Percentiles rank a stretch among this genome's conserved stretches.
These are phyloP conservation scores for Temnothorax nylanderi DNA, from an alignment of 1,140 invertebrate species.

Conservation along the genomic window DNA sequence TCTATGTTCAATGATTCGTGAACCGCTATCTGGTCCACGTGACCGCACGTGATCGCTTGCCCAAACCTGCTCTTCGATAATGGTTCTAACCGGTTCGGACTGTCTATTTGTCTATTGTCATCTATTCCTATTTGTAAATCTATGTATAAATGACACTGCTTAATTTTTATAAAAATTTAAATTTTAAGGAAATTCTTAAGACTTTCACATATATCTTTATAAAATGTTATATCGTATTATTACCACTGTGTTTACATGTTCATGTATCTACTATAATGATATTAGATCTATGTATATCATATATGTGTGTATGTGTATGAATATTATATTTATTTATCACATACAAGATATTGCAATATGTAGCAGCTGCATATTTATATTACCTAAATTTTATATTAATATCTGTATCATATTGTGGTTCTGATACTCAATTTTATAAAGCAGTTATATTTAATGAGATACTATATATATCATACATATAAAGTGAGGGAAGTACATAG, in stretches of 20 bases:
- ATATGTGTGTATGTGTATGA: background rate
- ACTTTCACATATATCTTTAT: background rate
- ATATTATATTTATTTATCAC: background rate
- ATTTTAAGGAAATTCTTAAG: background rate
- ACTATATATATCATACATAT: background rate
- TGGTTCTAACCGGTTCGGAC: conserved; percentile 55
- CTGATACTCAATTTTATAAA: conserved; percentile 7
- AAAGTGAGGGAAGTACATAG: background rate
- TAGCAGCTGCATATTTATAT: background rate
- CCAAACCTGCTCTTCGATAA: conserved; percentile 59
- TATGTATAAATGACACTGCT: background rate
- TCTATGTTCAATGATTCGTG: conserved; percentile 69
- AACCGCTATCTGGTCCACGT: conserved; percentile 70
- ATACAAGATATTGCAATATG: background rate
- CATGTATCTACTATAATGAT: background rate
- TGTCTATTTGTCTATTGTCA: background rate
- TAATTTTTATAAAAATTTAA: conserved; percentile 12
- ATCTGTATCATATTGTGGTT: background rate
- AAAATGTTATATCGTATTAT: background rate
- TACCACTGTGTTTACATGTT: background rate
- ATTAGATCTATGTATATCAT: background rate
- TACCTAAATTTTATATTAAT: conserved; percentile 16
- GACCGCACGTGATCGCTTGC: conserved; percentile 64
- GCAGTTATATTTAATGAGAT: background rate
- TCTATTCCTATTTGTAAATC: background rate